Evolutionary conservation across 2,888 invertebrate species (phyloP).

Genomic region (Clistopyga incitator): DNA sequence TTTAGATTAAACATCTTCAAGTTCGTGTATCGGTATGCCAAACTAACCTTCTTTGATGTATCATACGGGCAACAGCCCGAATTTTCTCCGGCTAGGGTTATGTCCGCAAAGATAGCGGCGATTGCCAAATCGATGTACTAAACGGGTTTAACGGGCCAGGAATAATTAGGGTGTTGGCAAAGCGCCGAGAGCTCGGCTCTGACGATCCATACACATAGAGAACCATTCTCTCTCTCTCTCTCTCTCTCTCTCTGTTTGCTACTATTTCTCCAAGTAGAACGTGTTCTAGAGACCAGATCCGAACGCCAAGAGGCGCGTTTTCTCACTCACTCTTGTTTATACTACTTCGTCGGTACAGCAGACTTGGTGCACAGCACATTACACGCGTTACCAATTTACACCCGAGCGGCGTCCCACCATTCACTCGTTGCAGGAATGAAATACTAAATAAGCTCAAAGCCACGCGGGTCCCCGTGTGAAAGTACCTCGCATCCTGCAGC

Average conservation of each 20-base stretch:
- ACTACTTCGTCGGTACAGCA: slow-evolving; percentile 6
- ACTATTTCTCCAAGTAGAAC: slow-evolving; percentile 31
- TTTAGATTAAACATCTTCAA: background rate
- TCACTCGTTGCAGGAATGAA: slow-evolving; percentile 52
- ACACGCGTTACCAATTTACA: slow-evolving; percentile 56
- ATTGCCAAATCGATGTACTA: slow-evolving; percentile 81
- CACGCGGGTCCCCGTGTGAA: background rate
- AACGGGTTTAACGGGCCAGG: slow-evolving; percentile 81
- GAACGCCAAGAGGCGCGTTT: slow-evolving; percentile 44
- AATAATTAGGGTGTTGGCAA: slow-evolving; percentile 83
- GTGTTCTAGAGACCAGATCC: slow-evolving; percentile 42
- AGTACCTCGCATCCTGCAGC: slow-evolving; percentile 6
- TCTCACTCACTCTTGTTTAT: slow-evolving; percentile 19
- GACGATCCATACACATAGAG: slow-evolving; percentile 52
- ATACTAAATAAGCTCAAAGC: slow-evolving; percentile 35
- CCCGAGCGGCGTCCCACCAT: slow-evolving; percentile 38
- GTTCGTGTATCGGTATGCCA: background rate
- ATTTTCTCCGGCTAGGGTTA: slow-evolving; percentile 27
- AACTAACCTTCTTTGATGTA: background rate
- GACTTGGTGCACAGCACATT: slow-evolving; percentile 34
- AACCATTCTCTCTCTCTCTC: slow-evolving; percentile 14
- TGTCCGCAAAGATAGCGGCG: slow-evolving; percentile 73
- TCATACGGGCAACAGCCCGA: background rate
- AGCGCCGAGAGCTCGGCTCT: slow-evolving; percentile 75
- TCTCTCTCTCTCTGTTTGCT: slow-evolving; percentile 8